phyloP scores from a whole-genome alignment of 1,140 invertebrate genomes.

The Agrypnia vestita region DNA sequence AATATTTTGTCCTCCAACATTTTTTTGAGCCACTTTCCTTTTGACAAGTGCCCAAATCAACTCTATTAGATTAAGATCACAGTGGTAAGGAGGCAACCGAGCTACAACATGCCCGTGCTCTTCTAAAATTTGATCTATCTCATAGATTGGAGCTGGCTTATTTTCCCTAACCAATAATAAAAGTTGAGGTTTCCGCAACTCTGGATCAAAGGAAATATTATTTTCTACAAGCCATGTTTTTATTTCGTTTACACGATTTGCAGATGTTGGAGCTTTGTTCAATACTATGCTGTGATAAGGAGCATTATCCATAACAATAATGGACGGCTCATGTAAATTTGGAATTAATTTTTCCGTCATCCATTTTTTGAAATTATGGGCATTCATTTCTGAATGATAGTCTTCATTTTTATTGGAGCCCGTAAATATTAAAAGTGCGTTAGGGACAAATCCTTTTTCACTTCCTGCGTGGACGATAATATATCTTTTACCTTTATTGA shows the following conservation, averaged over 20 bases:
- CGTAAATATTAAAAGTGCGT: conserved; percentile 53
- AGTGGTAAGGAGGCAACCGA: conserved; percentile 48
- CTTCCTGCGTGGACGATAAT: conserved; percentile 55
- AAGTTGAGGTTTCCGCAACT: conserved; percentile 15
- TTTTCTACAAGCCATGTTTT: conserved; percentile 52
- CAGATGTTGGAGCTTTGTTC: conserved; percentile 47
- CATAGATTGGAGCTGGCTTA: conserved; percentile 32
- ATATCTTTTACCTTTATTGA: conserved; percentile 42
- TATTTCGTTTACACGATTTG: conserved; percentile 43
- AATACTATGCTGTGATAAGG: conserved; percentile 46
- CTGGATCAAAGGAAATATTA: conserved; percentile 44
- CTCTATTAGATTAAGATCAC: conserved; percentile 47
- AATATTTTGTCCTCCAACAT: too few relatives aligned
- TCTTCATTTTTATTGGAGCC: conserved; percentile 54
- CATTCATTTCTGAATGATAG: conserved; percentile 57
- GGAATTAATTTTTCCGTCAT: too few relatives aligned
- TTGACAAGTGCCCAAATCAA: conserved; percentile 47
- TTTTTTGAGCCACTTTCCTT: conserved; percentile 46
- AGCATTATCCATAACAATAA: conserved; percentile 55
- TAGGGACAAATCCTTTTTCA: too few relatives aligned
- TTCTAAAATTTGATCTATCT: conserved; percentile 44
- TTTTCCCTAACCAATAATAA: conserved; percentile 39
- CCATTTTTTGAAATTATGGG: conserved; percentile 53
- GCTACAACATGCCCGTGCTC: conserved; percentile 39
- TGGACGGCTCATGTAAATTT: conserved; percentile 44